These are phyloP conservation scores for Drosophila vallismaia DNA, from an alignment of 2,888 invertebrate species.

Conservation along the genomic window DNA sequence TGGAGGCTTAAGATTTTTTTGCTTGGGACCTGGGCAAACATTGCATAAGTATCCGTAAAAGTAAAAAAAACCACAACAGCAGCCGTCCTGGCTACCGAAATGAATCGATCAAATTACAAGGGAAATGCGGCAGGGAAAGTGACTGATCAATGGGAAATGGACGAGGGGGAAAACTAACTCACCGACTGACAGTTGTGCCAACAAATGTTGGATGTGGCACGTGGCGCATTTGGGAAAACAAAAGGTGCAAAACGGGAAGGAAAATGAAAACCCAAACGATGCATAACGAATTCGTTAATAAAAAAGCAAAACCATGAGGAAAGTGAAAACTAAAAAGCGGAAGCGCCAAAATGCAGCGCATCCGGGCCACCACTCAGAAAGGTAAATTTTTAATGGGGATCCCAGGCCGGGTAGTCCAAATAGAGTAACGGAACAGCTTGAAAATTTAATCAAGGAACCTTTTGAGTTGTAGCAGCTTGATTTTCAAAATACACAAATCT, in stretches of 20 bases:
- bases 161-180: constrained; percentile 23
- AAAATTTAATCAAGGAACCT: not conserved
- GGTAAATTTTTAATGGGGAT: constrained; percentile 34
- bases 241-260: constrained; percentile 65
- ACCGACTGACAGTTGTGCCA: constrained; percentile 69
- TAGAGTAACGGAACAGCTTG: constrained; percentile 52
- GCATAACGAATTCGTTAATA: constrained; percentile 71
- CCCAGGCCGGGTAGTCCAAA: constrained; percentile 52
- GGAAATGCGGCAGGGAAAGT: constrained; percentile 54
- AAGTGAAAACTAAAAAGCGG: constrained; percentile 71
- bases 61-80: constrained; percentile 42
- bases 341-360: constrained; percentile 65
- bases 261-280: constrained; percentile 60
- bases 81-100: constrained; percentile 61
- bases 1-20: constrained; percentile 22
- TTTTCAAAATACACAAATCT: not conserved
- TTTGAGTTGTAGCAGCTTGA: not conserved
- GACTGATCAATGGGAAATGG: constrained; percentile 13
- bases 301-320: constrained; percentile 47
- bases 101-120: constrained; percentile 69
- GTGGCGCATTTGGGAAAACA: constrained; percentile 58
- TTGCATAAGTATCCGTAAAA: constrained; percentile 54
- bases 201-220: constrained; percentile 72
- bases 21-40: constrained; percentile 54
- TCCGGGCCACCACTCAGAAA: constrained; percentile 58